Base-by-base conservation (phyloP, 2,888 invertebrate species). In the Zhuqinia jingwanae region DNA sequence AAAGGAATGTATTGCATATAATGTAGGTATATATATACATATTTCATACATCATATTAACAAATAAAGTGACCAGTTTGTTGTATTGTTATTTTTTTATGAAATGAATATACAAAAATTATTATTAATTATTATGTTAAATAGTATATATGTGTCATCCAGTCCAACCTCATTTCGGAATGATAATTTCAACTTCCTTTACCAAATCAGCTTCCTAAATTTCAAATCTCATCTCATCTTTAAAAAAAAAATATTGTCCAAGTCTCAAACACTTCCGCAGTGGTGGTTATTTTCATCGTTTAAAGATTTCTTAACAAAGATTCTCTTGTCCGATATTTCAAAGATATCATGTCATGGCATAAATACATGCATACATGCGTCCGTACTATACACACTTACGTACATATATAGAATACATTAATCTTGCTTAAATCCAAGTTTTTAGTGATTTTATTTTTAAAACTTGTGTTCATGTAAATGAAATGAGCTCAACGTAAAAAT, bases 141-240 rank as follows among this genome's bases (percentile, higher is more conserved):
- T 36, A 36, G 36, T 8, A 36, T 36, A 36, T 25, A 47, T 75
- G 50, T 75, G 58, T 56, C 42, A 77, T 78, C 47, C 78, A 63
- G 60, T 10, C 27, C 30, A 70, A 75, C 45, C 77, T 63, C 60
- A 60, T 45, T 63, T 45, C 25, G 27, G 36, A 63, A 78, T 63
- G 63, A 45, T 15, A 77, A 78, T 78, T 63, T 65, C 65, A 53
- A 65, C 79, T 79, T 79, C 79, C 79, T 79, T 53, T 53, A 70
- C 68, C 11, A 70, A 70, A 70, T 8, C 47, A 25, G 42, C 15
- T 50, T 78, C 47, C 60, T 77, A 78, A 60, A 75, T 30, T 30
- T 75, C 1, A 75, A 45, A 47, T 60, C 45, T 78, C 25, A 78
- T 77, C 63, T 78, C 45, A 78, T 45, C 60, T 78, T 65, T 30